Conservation (phyloP, 1,140 invertebrate species). For the Coelopa frigida region DNA sequence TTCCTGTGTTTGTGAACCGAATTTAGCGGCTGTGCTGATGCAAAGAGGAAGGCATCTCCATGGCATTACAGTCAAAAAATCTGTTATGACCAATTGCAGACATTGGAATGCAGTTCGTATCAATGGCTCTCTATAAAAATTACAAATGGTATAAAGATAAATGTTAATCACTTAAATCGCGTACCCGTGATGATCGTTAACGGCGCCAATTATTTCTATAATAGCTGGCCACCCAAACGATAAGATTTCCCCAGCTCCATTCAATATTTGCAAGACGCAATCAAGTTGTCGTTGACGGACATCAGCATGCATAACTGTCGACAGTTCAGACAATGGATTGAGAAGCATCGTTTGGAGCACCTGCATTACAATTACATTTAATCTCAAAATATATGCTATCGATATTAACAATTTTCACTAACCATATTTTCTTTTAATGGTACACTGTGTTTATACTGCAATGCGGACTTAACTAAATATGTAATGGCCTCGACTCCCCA, state of each 20-base stretch:
- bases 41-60: conserved; percentile 81
- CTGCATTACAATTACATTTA: conserved; percentile 39
- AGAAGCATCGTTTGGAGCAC: conserved; percentile 79
- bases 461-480: conserved; percentile 86
- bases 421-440: conserved; percentile 81
- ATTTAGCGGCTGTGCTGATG: conserved; percentile 91
- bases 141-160: not conserved
- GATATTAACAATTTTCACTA: conserved; percentile 12
- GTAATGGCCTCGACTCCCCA: conserved; percentile 97
- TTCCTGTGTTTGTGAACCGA: conserved; percentile 93
- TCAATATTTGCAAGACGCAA: conserved; percentile 86
- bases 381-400: not conserved
- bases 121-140: conserved; percentile 67
- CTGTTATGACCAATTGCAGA: conserved; percentile 92
- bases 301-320: conserved; percentile 81
- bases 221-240: conserved; percentile 92
- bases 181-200: conserved; percentile 86
- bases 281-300: conserved; percentile 92
- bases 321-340: conserved; percentile 83
- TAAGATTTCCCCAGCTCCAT: conserved; percentile 84
- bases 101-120: conserved; percentile 93
- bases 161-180: not conserved
- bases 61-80: conserved; percentile 84
- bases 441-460: conserved; percentile 78
- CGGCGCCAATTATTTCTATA: conserved; percentile 88